Percentiles rank a stretch among this genome's conserved stretches.
phyloP scores from a whole-genome alignment of 2,888 invertebrate genomes.

The Melitaea athalia region DNA sequence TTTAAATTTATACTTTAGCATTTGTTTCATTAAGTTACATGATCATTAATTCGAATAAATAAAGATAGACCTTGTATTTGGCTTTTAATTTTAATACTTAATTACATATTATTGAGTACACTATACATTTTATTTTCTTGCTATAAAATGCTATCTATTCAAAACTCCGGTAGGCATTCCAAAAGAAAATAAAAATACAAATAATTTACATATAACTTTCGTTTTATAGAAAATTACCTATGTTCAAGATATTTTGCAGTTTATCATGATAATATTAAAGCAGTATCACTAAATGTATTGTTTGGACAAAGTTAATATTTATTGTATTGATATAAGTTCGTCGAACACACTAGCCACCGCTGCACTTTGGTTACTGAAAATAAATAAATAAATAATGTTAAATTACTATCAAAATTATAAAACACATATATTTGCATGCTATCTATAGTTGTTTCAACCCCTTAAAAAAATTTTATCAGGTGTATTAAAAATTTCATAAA shows the following conservation, averaged over 20 bases:
- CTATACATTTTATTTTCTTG: constrained; percentile 80
- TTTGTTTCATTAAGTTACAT: not conserved
- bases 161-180: constrained; percentile 80
- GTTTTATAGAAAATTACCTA: constrained; percentile 81
- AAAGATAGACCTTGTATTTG: constrained; percentile 62
- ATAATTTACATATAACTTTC: constrained; percentile 72
- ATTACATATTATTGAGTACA: constrained; percentile 81
- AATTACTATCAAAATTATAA: not conserved
- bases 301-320: constrained; percentile 77
- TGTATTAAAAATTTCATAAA: too few species aligned
- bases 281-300: constrained; percentile 81
- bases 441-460: too few species aligned
- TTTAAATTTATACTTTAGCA: not conserved
- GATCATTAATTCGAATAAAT: constrained; percentile 18
- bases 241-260: constrained; percentile 77
- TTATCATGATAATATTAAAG: constrained; percentile 82
- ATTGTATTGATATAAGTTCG: constrained; percentile 70
- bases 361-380: constrained; percentile 73
- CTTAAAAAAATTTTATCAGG: too few species aligned
- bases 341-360: constrained; percentile 55
- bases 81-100: constrained; percentile 83
- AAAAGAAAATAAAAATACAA: constrained; percentile 75
- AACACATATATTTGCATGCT: too few species aligned
- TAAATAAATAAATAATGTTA: constrained; percentile 43
- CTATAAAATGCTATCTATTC: constrained; percentile 83